Percentiles rank a stretch among this genome's conserved stretches.
Evolutionary conservation across 2,888 invertebrate genomes (phyloP).

Genomic region (Galerucella pusilla): DNA sequence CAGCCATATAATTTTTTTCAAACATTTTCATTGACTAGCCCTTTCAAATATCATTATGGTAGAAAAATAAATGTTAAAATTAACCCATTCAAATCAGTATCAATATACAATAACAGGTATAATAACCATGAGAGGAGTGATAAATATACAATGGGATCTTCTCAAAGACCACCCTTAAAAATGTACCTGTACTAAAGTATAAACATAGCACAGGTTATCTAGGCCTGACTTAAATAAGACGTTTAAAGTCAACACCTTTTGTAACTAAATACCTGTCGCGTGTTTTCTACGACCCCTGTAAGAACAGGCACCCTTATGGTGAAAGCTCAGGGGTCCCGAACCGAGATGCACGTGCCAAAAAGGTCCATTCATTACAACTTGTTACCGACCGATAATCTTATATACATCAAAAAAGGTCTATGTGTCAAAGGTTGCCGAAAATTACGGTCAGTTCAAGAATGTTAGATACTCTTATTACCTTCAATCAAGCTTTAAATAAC

Average conservation of each 20-base stretch:
- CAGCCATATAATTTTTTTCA: no score
- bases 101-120: no score
- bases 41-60: no score
- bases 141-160: not conserved
- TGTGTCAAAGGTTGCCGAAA: slow-evolving; percentile 23
- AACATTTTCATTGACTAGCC: no score
- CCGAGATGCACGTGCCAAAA: slow-evolving; percentile 26
- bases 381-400: slow-evolving; percentile 5
- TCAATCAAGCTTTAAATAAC: slow-evolving; percentile 17
- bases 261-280: slow-evolving; percentile 18
- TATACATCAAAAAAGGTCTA: slow-evolving; percentile 14
- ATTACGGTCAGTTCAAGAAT: slow-evolving; percentile 29
- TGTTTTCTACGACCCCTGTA: slow-evolving; percentile 19
- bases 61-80: not conserved
- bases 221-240: slow-evolving; percentile 1
- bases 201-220: not conserved
- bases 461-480: slow-evolving; percentile 24
- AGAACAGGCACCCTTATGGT: slow-evolving; percentile 10
- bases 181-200: not conserved
- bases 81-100: not conserved
- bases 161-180: not conserved
- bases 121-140: no score
- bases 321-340: slow-evolving; percentile 21
- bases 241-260: not conserved
- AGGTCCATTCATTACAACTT: slow-evolving; percentile 19